phyloP scores from a whole-genome alignment of 1,140 invertebrate species.

The Acromyrmex heyeri region DNA sequence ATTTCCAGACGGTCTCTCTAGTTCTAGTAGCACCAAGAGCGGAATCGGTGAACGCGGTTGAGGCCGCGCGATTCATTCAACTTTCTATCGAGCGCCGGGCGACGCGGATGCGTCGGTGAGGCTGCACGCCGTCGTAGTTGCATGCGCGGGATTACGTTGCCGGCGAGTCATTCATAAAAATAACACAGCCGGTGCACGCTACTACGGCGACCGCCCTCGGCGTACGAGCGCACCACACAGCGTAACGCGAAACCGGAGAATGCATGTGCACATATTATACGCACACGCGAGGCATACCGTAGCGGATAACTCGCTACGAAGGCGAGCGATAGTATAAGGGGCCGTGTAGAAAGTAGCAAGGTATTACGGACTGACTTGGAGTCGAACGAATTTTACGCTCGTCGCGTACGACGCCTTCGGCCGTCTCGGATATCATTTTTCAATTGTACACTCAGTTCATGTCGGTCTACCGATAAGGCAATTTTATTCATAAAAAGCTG shows the following conservation, averaged over 20 bases:
- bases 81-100: constrained; percentile 31
- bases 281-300: constrained; percentile 4
- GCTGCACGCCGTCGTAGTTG: constrained; percentile 61
- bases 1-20: neutral
- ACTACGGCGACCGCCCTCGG: constrained; percentile 66
- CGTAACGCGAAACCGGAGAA: constrained; percentile 32
- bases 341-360: constrained; percentile 66
- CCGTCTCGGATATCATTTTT: constrained; percentile 12
- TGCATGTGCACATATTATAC: constrained; percentile 17
- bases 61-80: constrained; percentile 15
- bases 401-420: constrained; percentile 23
- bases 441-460: neutral
- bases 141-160: constrained; percentile 70
- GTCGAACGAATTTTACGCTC: constrained; percentile 54
- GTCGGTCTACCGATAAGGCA: neutral
- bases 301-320: constrained; percentile 22
- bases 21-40: neutral
- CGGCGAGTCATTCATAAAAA: constrained; percentile 83
- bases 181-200: constrained; percentile 76
- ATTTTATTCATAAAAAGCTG: neutral
- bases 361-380: constrained; percentile 16
- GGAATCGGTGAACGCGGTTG: constrained; percentile 7
- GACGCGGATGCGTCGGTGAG: constrained; percentile 30
- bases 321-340: neutral
- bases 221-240: constrained; percentile 38